Evolutionary conservation across 2,888 invertebrate species (phyloP), one percentile per base, ranked within the genome.

Genomic region (Orthosia incerta): DNA sequence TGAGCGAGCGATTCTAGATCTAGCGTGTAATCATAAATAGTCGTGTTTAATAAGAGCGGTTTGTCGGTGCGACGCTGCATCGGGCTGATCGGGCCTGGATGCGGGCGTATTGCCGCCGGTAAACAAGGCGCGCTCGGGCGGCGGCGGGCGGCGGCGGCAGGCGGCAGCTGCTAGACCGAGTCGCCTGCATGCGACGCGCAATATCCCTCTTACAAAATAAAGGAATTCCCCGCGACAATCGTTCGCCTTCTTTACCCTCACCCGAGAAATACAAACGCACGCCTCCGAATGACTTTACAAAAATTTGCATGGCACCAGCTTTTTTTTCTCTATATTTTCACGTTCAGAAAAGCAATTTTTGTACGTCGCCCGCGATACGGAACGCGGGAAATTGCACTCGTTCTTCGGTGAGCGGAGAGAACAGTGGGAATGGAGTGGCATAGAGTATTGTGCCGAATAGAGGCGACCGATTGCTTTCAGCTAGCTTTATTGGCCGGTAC

Each of bases 311-410:
- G 91, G 91, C 91, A 90, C 90, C 87, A 87, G 86, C 81, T 93
- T 94, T 94, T n/a, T 93, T 93, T 94, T 93, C 89, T 94, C 90
- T 93, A 92, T 94, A 94, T 95, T 94, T 94, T 92, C 91, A 92
- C 93, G 92, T 93, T 93, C 91, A 93, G 95, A 93, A 96, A 96
- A 96, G 95, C 96, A 96, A 95, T 96, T 96, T 96, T 96, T 94
- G 95, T 94, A 94, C 94, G 94, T 94, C 94, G 93, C 89, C 89
- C 92, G 91, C 95, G 95, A 94, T 93, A 94, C 93, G 93, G 91
- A 91, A 91, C 92, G 93, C 93, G 95, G 96, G 95, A 96, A 95
- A 95, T 96, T 95, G 95, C 95, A 92, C 92, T 93, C 94, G 94
- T 92, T 93, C 89, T 90, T 91, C 89, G 92, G 90, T 88, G 91